These are phyloP conservation scores for Hyperoplus lanceolatus DNA, from an alignment of 2,797 vertebrate species.

Conservation along the genomic window DNA sequence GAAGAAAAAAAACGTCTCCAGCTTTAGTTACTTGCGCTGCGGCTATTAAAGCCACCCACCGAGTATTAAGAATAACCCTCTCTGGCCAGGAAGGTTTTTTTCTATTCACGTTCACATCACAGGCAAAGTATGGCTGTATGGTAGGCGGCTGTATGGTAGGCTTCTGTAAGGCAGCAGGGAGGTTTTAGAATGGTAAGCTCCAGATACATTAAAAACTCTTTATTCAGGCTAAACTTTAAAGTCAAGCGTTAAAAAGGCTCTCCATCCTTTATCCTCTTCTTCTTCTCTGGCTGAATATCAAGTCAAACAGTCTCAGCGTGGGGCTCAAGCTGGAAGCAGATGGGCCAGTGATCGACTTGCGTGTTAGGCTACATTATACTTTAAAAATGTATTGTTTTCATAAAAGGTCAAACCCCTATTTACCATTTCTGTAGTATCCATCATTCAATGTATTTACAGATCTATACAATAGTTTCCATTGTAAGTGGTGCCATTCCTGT, in stretches of 20 bases:
- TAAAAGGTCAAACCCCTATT: neutral
- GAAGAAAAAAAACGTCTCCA: constrained; percentile 33
- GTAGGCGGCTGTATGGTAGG: neutral
- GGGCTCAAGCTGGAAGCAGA: neutral
- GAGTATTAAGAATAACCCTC: constrained; percentile 53
- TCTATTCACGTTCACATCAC: constrained; percentile 40
- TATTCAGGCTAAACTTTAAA: constrained; percentile 36
- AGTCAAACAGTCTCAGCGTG: neutral
- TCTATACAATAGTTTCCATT: neutral
- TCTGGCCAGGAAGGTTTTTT: constrained; percentile 43
- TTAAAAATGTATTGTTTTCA: neutral
- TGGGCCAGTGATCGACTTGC: neutral
- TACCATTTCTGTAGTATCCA: neutral
- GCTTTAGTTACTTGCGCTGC: constrained; percentile 59
- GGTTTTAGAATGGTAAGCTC: constrained; percentile 36
- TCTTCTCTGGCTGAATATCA: constrained; percentile 14
- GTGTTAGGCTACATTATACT: neutral
- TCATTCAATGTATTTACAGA: neutral
- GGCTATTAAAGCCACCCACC: constrained; percentile 50
- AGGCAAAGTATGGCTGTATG: constrained; percentile 6
- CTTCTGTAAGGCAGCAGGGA: constrained; percentile 30
- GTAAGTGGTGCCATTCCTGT: neutral
- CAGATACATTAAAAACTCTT: constrained; percentile 8
- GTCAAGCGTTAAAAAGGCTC: constrained; percentile 18
- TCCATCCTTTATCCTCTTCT: constrained; percentile 5